phyloP scores from a whole-genome alignment of 2,888 invertebrate genomes.

The Drosophila borealis region DNA sequence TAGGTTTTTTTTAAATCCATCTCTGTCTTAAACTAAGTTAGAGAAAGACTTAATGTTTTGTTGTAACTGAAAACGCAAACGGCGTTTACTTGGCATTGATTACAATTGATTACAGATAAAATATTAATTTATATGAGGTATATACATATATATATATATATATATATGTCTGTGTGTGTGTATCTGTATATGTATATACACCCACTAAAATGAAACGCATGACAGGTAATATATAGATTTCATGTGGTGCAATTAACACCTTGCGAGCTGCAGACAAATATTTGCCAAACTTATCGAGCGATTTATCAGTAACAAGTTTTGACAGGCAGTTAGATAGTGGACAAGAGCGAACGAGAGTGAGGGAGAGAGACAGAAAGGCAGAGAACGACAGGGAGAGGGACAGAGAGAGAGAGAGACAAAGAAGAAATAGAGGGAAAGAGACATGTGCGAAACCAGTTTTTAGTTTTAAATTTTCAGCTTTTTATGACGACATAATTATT shows the following conservation, averaged over 20 bases:
- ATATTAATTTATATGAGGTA: slow-evolving; percentile 19
- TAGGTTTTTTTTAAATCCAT: neutral
- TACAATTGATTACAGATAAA: slow-evolving; percentile 15
- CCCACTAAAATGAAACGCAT: slow-evolving; percentile 37
- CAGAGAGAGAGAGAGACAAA: neutral
- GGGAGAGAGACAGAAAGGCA: slow-evolving; percentile 7
- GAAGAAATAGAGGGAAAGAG: neutral
- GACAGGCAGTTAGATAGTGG: slow-evolving; percentile 24
- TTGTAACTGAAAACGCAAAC: slow-evolving; percentile 13
- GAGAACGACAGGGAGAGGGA: neutral
- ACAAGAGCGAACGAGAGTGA: neutral
- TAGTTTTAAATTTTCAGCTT: slow-evolving; percentile 15
- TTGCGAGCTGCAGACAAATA: slow-evolving; percentile 64
- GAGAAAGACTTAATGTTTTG: neutral
- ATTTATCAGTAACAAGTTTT: slow-evolving; percentile 64
- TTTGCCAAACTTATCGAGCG: slow-evolving; percentile 66
- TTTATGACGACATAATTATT: slow-evolving; percentile 48
- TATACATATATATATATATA: neutral
- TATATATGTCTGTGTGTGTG: neutral
- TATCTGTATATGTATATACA: too few relatives aligned
- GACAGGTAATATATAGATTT: slow-evolving; percentile 59
- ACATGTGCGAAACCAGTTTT: slow-evolving; percentile 9
- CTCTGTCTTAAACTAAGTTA: neutral
- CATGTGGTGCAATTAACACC: slow-evolving; percentile 70
- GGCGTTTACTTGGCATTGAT: slow-evolving; percentile 1